Evolutionary conservation across 2,797 vertebrate genomes (phyloP), one percentile per base, ranked within the genome.

Genomic region (Valencia hispanica): DNA sequence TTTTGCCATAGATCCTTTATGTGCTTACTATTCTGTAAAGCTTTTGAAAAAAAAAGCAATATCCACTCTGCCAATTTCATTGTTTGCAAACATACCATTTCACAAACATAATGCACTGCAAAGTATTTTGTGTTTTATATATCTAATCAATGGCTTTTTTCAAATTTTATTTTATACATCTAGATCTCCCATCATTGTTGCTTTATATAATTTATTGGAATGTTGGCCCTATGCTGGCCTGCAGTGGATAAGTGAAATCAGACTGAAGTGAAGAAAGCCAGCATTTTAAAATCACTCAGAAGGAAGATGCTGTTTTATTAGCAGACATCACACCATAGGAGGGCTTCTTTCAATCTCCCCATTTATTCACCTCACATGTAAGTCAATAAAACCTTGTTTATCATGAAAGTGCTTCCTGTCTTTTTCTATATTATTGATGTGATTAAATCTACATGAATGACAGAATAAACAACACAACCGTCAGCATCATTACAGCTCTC

Each of bases 401-500:
- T 61, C 73, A 50, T 79, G n/a, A 87, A 79, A 85, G 73, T 70
- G 70, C 78, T 82, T 84, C 74, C 75, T 86, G 71, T 75, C 75
- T 53, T 57, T 70, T 78, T 80, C 79, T 75, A 48, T 53, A 75
- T 68, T 81, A 74, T 86, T 68, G 50, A 70, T 51, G 41, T 79
- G 82, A 84, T 84, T 70, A 84, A 83, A 88, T 83, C 79, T 10
- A 70, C 78, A 77, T 53, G 51, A 87, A 77, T 86, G 86, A 81
- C 82, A 83, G 82, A 82, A 70, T 85, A 82, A 80, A 69, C 86
- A 75, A 77, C 81, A 34, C 70, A 85, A 75, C 74, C 51, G 59
- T 84, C 86, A 69, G 47, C 69, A 17, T 81, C 78, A 63, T 80
- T 85, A 84, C 86, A 76, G 61, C 82, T 85, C 84, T 70, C 72